phyloP scores from a whole-genome alignment of 1,140 invertebrate genomes.

The Phthorimaea operculella region DNA sequence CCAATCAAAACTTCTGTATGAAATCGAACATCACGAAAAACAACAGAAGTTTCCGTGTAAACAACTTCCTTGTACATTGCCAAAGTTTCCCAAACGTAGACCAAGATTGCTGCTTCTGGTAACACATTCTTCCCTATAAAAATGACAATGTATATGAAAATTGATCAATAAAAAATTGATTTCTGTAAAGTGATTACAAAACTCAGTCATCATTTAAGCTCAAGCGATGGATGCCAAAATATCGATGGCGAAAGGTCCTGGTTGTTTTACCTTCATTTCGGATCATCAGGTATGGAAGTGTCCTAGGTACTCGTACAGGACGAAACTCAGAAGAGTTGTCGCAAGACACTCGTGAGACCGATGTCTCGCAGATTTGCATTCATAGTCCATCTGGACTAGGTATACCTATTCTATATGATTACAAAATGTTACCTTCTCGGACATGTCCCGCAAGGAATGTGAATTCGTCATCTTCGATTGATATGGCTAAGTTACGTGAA shows the following conservation, averaged over 20 bases:
- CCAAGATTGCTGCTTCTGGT: slow-evolving; percentile 21
- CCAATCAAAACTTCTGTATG: slow-evolving; percentile 10
- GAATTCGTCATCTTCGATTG: slow-evolving; percentile 8
- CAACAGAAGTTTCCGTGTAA: slow-evolving; percentile 18
- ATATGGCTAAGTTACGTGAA: slow-evolving; percentile 6
- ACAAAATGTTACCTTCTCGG: not conserved
- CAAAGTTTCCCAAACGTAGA: slow-evolving; percentile 25
- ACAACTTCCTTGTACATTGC: slow-evolving; percentile 22
- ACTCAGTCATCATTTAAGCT: too few species aligned
- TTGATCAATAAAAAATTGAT: too few species aligned
- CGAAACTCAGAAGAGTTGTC: too few species aligned
- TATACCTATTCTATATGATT: too few species aligned
- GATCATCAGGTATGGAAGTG: too few species aligned
- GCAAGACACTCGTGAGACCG: too few species aligned
- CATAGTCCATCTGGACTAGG: too few species aligned
- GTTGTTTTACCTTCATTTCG: too few species aligned
- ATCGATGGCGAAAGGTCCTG: too few species aligned
- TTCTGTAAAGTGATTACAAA: not conserved
- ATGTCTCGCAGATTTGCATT: too few species aligned
- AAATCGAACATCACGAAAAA: slow-evolving; percentile 18
- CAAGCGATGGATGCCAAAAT: too few species aligned
- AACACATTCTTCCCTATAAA: slow-evolving; percentile 20
- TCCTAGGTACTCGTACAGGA: too few species aligned
- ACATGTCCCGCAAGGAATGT: not conserved
- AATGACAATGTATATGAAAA: not conserved